Evolutionary conservation across 2,113 vertebrate genomes (phyloP), one percentile per base, ranked within the genome.

Genomic region (Todiramphus chloris): DNA sequence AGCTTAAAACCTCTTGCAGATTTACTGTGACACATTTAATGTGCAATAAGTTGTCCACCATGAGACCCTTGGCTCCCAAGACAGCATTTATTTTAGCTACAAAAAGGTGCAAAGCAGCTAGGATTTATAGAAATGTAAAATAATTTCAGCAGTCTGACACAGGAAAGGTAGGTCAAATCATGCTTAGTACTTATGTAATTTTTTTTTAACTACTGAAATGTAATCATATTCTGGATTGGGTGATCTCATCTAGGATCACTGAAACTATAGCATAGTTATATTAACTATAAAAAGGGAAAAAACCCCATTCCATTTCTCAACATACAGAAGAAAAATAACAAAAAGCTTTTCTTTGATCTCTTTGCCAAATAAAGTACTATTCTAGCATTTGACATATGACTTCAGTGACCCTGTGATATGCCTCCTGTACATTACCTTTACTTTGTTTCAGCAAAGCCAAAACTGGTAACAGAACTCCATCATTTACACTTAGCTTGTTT

Each of bases 381-480:
- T 97, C 93, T 23, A 55, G 83, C 90, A 89, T 87, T 94, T 97
- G 97, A 97, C 94, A 95, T 93, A 96, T 81, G 94, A 87, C 90
- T 91, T 91, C 93, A 74, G 85, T 93, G 96, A 97, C 94, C 88
- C 96, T 90, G 81, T 94, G 95, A 91, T 92, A 90, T 68, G 83
- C 93, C 93, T 78, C 94, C 88, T 87, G 78, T 92, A 94, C 88
- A 39, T 94, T 97, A 93, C 83, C 94, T 95, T 95, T 92, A 94
- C 96, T 96, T 97, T 93, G 94, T 95, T 97, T 95, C 91, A 88
- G 82, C 86, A 75, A 74, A 97, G 96, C 95, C 97, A 96, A 94
- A 97, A 96, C 95, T n/a, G 83, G 80, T 58, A 97, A 95, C 95
- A 94, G 94, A 97, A 96, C 95, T 97, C 97, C 96, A 97, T 97